These are phyloP conservation scores for Protobothrops flavoviridis DNA, from an alignment of 2,113 vertebrate species.

Conservation along the genomic window DNA sequence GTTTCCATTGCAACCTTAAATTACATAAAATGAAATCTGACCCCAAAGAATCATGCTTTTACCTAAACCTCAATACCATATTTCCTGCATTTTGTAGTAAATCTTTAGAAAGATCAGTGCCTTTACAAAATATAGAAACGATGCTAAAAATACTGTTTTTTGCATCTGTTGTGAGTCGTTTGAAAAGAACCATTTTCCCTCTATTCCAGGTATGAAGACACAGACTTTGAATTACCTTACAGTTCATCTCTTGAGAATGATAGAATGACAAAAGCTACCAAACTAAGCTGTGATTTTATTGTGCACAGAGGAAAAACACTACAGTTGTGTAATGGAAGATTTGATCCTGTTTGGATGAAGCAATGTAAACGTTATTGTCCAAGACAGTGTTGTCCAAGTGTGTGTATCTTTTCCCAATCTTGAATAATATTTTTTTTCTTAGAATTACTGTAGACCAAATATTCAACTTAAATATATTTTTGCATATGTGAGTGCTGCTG, in stretches of 20 bases:
- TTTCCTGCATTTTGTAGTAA: background rate
- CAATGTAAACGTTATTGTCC: constrained; percentile 68
- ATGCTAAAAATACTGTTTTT: background rate
- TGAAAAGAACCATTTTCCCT: background rate
- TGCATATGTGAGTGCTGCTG: constrained; percentile 78
- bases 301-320: constrained; percentile 70
- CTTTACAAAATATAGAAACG: background rate
- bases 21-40: background rate
- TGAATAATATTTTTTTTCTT: constrained; percentile 66
- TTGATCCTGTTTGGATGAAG: constrained; percentile 73
- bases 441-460: constrained; percentile 76
- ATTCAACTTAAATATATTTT: constrained; percentile 70
- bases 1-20: background rate
- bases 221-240: constrained; percentile 43
- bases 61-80: background rate
- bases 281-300: constrained; percentile 79
- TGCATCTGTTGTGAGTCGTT: background rate
- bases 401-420: constrained; percentile 65
- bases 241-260: constrained; percentile 60
- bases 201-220: constrained; percentile 57
- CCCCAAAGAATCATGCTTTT: background rate
- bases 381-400: constrained; percentile 62
- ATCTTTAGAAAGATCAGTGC: background rate
- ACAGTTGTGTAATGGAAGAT: constrained; percentile 68
- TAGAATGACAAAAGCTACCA: constrained; percentile 70